Evolutionary conservation across 2,888 invertebrate genomes (phyloP).

Genomic region (Drosophila prostipennis): DNA sequence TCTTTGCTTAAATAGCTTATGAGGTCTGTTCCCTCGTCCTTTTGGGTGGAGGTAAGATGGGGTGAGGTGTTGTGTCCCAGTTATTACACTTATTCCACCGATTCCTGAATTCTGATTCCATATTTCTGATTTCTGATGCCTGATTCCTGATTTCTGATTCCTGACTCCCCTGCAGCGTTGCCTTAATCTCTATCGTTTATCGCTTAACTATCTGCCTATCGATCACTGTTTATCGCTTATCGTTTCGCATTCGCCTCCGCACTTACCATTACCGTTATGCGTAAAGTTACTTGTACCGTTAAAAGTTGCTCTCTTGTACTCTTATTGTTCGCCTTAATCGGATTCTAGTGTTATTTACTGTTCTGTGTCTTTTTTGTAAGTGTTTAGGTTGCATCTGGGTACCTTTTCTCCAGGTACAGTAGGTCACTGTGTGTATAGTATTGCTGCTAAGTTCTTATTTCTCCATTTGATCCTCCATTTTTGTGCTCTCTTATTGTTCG

Average conservation of each 20-base stretch:
- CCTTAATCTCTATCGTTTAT: conserved; percentile 35
- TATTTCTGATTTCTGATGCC: conserved; percentile 47
- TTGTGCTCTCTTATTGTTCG: neutral
- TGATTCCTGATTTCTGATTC: conserved; percentile 40
- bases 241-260: conserved; percentile 11
- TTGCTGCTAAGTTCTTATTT: conserved; percentile 15
- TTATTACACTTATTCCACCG: neutral
- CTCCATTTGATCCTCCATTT: conserved; percentile 6
- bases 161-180: conserved; percentile 57
- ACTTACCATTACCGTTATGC: conserved; percentile 23
- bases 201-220: conserved; percentile 32
- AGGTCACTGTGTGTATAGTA: conserved; percentile 2
- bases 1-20: too few relatives aligned
- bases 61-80: conserved; percentile 16
- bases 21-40: too few relatives aligned
- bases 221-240: conserved; percentile 30
- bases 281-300: conserved; percentile 39
- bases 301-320: conserved; percentile 32
- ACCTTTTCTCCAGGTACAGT: neutral
- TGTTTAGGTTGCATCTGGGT: neutral
- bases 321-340: conserved; percentile 33
- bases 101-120: conserved; percentile 21
- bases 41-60: conserved; percentile 13
- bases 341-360: neutral
- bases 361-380: neutral